These are phyloP conservation scores for Plusia festucae DNA, from an alignment of 2,888 invertebrate genomes.

Conservation along the genomic window DNA sequence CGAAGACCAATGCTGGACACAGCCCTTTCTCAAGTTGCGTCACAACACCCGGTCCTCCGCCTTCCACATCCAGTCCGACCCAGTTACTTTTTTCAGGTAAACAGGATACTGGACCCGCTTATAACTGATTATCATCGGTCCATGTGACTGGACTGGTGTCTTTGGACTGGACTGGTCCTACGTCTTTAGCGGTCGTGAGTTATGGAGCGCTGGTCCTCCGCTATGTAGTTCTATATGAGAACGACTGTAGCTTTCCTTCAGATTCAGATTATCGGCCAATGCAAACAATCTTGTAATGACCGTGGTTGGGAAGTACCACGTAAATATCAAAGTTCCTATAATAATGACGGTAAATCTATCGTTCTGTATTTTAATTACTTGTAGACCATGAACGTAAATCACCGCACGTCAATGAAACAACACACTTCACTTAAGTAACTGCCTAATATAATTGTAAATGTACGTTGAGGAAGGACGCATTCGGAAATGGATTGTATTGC, in stretches of 20 bases:
- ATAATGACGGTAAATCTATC: background rate
- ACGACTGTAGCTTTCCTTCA: background rate
- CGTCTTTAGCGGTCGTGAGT: no score
- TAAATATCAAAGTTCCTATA: background rate
- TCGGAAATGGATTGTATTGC: conserved; percentile 48
- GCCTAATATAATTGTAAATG: conserved; percentile 24
- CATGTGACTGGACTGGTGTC: no score
- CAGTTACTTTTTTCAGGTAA: no score
- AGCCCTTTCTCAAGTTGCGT: no score
- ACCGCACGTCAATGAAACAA: conserved; percentile 31
- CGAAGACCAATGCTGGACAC: no score
- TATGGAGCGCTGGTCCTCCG: background rate
- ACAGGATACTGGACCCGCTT: no score
- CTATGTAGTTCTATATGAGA: background rate
- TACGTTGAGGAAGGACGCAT: conserved; percentile 41
- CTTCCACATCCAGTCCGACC: no score
- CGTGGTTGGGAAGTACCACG: background rate
- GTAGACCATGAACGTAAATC: conserved; percentile 23
- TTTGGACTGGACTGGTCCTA: no score
- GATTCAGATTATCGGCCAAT: no score
- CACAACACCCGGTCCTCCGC: no score
- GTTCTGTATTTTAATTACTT: background rate
- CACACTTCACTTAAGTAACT: conserved; percentile 20
- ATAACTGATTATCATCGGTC: no score
- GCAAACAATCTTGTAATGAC: background rate